Evolutionary conservation across 2,113 vertebrate genomes (phyloP).

Genomic region (Mirza zaza): DNA sequence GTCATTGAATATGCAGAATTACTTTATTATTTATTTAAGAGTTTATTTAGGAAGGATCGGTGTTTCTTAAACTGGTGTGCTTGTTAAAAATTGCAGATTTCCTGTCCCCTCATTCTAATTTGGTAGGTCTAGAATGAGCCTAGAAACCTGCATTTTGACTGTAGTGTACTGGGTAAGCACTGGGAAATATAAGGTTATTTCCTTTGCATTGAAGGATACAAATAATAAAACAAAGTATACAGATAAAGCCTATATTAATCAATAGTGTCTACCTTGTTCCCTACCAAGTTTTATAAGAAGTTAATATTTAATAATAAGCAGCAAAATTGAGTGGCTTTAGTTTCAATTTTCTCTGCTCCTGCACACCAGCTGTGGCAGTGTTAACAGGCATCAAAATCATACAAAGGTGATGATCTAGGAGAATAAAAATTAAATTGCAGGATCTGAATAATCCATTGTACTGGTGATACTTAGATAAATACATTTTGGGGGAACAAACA

Average conservation of each 20-base stretch:
- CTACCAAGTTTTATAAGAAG: not conserved
- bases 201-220: not conserved
- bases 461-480: not conserved
- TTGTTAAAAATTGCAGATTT: not conserved
- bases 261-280: not conserved
- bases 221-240: not conserved
- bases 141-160: not conserved
- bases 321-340: not conserved
- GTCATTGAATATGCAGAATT: not conserved
- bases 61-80: not conserved
- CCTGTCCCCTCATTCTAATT: not conserved
- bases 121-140: not conserved
- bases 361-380: not conserved
- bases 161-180: not conserved
- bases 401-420: slow-evolving; percentile 1
- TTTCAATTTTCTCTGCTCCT: not conserved
- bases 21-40: not conserved
- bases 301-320: not conserved
- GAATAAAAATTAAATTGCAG: not conserved
- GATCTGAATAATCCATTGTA: not conserved
- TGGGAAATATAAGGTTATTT: not conserved
- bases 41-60: not conserved
- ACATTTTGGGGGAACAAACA: not conserved
- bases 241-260: slow-evolving; percentile 14
- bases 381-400: slow-evolving; percentile 38